These are phyloP conservation scores for Sceloporus undulatus DNA, from an alignment of 2,113 vertebrate genomes.

Conservation along the genomic window DNA sequence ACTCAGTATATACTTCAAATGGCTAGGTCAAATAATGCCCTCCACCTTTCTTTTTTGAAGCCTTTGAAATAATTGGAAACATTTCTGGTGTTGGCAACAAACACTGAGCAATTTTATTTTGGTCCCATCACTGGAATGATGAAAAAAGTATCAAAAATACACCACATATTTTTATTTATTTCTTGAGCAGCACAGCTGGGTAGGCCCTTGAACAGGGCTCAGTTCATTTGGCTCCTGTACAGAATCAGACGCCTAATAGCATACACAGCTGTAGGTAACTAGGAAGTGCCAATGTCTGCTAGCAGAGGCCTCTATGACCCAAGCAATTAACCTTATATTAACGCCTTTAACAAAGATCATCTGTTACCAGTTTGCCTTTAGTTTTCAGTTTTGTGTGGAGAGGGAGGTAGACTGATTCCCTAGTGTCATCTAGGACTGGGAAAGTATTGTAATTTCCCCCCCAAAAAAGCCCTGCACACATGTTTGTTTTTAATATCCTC, in stretches of 20 bases:
- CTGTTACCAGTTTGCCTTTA: conserved; percentile 66
- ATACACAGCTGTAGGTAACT: conserved; percentile 63
- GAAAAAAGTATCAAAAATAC: conserved; percentile 36
- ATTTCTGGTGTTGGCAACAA: conserved; percentile 34
- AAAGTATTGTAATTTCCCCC: conserved; percentile 16
- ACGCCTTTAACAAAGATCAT: conserved; percentile 63
- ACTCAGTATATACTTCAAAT: neutral
- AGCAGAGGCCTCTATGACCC: conserved; percentile 62
- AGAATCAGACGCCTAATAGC: conserved; percentile 46
- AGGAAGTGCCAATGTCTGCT: conserved; percentile 56
- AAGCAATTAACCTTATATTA: conserved; percentile 74
- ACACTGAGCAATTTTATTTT: conserved; percentile 42
- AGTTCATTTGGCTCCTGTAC: conserved; percentile 60
- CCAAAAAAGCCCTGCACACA: neutral
- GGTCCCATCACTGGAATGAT: conserved; percentile 38
- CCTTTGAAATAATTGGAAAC: conserved; percentile 3
- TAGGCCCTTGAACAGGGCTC: conserved; percentile 59
- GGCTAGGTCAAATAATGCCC: neutral
- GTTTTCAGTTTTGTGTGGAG: conserved; percentile 35
- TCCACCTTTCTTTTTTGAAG: neutral
- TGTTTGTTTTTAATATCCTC: conserved; percentile 45
- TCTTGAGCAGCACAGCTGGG: conserved; percentile 61
- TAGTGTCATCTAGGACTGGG: conserved; percentile 26
- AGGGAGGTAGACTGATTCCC: conserved; percentile 22
- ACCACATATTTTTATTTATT: conserved; percentile 49